These are phyloP conservation scores for Melanostoma scalare DNA, from an alignment of 2,888 invertebrate species.

Conservation along the genomic window DNA sequence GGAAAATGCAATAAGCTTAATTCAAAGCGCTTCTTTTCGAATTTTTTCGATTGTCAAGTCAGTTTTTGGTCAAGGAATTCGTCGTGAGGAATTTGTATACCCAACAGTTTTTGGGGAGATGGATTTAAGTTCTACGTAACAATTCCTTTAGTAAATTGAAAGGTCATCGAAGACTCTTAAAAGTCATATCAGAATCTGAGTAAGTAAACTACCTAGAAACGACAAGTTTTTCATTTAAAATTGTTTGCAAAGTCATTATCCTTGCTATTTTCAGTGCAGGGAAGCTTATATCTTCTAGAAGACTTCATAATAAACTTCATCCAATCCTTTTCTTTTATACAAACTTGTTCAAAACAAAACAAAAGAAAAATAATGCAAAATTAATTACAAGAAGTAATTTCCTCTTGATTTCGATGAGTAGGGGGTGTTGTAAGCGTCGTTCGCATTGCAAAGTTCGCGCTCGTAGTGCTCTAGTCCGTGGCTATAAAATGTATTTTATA, in stretches of 20 bases:
- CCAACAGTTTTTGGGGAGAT: too few species aligned
- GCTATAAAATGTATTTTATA: too few species aligned
- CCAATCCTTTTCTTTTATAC: slow-evolving; percentile 5
- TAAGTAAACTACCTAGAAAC: too few species aligned
- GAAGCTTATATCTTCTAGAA: background rate
- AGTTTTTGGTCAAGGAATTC: too few species aligned
- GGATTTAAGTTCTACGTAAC: too few species aligned
- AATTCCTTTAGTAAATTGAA: too few species aligned
- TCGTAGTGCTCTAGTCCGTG: background rate
- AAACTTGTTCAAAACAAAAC: background rate
- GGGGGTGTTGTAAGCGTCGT: background rate
- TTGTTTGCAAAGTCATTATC: background rate
- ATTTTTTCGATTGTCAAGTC: slow-evolving; percentile 80
- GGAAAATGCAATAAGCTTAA: too few species aligned
- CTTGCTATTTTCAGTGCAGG: background rate
- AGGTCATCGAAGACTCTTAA: too few species aligned
- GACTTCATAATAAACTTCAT: slow-evolving; percentile 45
- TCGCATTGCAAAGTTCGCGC: background rate
- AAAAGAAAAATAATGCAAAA: background rate
- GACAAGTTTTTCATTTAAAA: background rate
- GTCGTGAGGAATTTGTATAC: too few species aligned
- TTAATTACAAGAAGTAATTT: slow-evolving; percentile 34
- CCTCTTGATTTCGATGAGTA: background rate
- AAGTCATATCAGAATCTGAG: too few species aligned
- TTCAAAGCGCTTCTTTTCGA: slow-evolving; percentile 81